Evolutionary conservation across 2,888 invertebrate species (phyloP).

Genomic region (Allygus modestus): DNA sequence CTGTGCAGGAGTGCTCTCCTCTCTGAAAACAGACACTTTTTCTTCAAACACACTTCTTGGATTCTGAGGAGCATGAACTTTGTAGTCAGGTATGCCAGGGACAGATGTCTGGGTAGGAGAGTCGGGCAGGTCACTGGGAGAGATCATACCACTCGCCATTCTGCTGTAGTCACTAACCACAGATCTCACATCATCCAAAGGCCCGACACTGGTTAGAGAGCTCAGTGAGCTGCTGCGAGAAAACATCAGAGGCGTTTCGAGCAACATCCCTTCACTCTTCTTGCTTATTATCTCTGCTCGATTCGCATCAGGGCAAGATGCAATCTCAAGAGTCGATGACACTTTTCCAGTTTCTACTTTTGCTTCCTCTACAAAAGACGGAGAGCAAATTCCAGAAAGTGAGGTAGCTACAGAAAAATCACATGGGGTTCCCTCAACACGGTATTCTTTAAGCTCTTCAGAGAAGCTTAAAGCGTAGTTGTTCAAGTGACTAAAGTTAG

Average conservation of each 20-base stretch:
- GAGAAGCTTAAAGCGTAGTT: background rate
- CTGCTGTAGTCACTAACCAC: slow-evolving; percentile 4
- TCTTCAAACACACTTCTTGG: slow-evolving; percentile 17
- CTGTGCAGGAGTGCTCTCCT: slow-evolving; percentile 1
- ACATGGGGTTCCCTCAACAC: background rate
- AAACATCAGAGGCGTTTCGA: slow-evolving; percentile 16
- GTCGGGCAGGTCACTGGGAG: background rate
- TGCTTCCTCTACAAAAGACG: background rate
- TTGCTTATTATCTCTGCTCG: background rate
- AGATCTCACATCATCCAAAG: background rate
- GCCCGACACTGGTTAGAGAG: background rate
- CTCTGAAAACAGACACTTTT: slow-evolving; percentile 9
- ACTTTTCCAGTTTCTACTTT: background rate
- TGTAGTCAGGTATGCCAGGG: background rate
- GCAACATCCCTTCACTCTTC: background rate
- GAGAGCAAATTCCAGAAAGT: background rate
- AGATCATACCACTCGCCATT: slow-evolving; percentile 15
- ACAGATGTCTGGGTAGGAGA: background rate
- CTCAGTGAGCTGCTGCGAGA: background rate
- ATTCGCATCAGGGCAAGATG: background rate
- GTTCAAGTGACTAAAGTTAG: background rate
- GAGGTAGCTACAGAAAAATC: background rate
- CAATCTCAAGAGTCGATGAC: background rate
- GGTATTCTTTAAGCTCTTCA: background rate
- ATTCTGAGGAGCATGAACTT: background rate